A percentile compares a stretch with the other conserved stretches of the same genome.
Conservation (phyloP, 2,113 vertebrate species). For the Antigone vipio region DNA sequence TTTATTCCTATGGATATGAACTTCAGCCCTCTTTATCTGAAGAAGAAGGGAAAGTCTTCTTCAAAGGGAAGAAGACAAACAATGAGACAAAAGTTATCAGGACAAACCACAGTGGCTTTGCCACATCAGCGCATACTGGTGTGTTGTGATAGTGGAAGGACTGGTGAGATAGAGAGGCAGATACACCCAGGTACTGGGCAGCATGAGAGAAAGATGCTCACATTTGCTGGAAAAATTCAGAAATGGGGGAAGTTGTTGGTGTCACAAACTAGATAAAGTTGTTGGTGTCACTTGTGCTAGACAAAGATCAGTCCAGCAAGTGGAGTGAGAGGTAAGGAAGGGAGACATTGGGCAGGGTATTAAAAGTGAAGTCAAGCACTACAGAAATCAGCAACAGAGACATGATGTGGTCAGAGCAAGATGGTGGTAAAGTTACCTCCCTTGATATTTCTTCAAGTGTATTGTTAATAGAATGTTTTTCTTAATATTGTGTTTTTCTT, state of each 20-base stretch:
- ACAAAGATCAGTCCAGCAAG: not conserved
- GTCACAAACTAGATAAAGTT: not conserved
- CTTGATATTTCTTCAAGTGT: not conserved
- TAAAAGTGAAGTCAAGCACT: not conserved
- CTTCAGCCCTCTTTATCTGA: not conserved
- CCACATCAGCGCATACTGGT: fast-evolving
- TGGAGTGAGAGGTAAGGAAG: not conserved
- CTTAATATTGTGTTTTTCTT: not conserved
- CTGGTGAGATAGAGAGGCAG: not conserved
- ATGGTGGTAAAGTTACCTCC: not conserved
- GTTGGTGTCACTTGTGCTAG: not conserved
- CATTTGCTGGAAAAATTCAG: not conserved
- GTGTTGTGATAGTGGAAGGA: not conserved
- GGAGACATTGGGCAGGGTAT: not conserved
- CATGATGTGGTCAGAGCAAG: not conserved
- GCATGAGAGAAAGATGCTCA: not conserved
- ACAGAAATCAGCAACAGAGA: not conserved
- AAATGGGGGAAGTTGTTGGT: not conserved
- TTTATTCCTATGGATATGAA: not conserved
- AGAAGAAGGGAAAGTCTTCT: not conserved
- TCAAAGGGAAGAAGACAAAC: not conserved
- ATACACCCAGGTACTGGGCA: not conserved
- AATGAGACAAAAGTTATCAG: not conserved
- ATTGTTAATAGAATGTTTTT: not conserved
- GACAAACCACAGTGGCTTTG: not conserved